Conservation (phyloP, 2,113 vertebrate species). For the Cottus gobio region DNA sequence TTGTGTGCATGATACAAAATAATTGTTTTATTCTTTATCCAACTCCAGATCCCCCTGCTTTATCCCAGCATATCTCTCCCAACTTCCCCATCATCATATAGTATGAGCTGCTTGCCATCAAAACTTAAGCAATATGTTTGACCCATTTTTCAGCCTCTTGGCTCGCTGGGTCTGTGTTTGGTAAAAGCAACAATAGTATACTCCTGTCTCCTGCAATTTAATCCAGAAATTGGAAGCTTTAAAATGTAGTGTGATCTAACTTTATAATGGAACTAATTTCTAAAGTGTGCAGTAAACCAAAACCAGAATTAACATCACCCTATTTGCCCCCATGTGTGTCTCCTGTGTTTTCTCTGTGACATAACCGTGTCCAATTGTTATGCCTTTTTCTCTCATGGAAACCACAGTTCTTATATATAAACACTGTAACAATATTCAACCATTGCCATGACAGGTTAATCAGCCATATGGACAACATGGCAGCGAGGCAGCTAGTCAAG, state of each 20-base stretch:
- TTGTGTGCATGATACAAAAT: slow-evolving; percentile 46
- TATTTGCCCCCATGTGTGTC: slow-evolving; percentile 18
- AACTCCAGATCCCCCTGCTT: slow-evolving; percentile 24
- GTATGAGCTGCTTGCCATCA: slow-evolving; percentile 59
- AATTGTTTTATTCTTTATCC: slow-evolving; percentile 45
- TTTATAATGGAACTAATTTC: slow-evolving; percentile 78
- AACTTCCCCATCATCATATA: slow-evolving; percentile 30
- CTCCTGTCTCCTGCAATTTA: slow-evolving; percentile 70
- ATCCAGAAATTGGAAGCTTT: slow-evolving; percentile 72
- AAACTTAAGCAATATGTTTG: slow-evolving; percentile 48
- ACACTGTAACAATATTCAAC: slow-evolving; percentile 23
- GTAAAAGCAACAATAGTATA: slow-evolving; percentile 67
- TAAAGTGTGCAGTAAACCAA: slow-evolving; percentile 74
- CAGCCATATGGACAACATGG: slow-evolving; percentile 26
- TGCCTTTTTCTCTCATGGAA: slow-evolving; percentile 32
- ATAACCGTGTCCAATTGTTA: slow-evolving; percentile 6
- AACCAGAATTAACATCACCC: slow-evolving; percentile 67
- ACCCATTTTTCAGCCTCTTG: slow-evolving; percentile 65
- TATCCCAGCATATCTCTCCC: slow-evolving; percentile 4
- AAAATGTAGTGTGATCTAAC: slow-evolving; percentile 61
- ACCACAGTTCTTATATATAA: slow-evolving; percentile 33
- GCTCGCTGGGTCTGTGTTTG: slow-evolving; percentile 59
- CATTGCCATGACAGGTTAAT: slow-evolving; percentile 5
- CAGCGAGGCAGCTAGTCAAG: slow-evolving; percentile 2
- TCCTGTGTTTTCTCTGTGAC: slow-evolving; percentile 31